Evolutionary conservation across 1,140 invertebrate genomes (phyloP).

Genomic region (Watersipora subatra): DNA sequence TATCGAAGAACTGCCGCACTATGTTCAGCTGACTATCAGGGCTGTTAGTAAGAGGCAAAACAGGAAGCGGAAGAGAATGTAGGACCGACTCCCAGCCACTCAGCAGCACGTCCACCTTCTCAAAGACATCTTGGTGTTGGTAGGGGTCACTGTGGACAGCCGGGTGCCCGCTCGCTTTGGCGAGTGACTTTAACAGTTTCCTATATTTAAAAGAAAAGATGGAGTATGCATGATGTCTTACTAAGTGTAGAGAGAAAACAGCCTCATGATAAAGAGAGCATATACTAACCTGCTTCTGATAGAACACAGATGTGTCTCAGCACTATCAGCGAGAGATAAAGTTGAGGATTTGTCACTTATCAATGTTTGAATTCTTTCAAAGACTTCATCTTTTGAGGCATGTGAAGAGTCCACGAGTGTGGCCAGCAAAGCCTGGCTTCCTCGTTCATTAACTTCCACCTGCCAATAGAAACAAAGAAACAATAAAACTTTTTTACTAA

Average conservation of each 20-base stretch:
- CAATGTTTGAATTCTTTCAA: background rate
- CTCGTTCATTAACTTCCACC: too few species aligned
- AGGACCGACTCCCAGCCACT: background rate
- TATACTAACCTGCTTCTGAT: background rate
- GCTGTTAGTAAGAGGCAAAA: background rate
- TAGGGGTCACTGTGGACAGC: background rate
- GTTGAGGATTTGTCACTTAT: background rate
- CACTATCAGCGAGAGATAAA: background rate
- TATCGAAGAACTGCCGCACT: background rate
- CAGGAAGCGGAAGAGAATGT: background rate
- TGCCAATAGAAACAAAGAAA: too few species aligned
- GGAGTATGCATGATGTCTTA: too few species aligned
- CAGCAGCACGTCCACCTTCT: background rate
- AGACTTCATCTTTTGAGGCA: background rate
- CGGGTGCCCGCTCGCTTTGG: background rate
- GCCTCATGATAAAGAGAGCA: too few species aligned
- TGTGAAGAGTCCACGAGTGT: background rate
- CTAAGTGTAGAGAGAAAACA: too few species aligned
- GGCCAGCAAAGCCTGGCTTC: background rate
- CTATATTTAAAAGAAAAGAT: too few species aligned
- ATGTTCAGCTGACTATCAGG: background rate
- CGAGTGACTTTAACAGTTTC: background rate
- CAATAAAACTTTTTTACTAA: too few species aligned
- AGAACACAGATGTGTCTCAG: background rate
- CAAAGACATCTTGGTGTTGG: background rate